These are phyloP conservation scores for Ceramica pisi DNA, from an alignment of 2,888 invertebrate species.

Conservation along the genomic window DNA sequence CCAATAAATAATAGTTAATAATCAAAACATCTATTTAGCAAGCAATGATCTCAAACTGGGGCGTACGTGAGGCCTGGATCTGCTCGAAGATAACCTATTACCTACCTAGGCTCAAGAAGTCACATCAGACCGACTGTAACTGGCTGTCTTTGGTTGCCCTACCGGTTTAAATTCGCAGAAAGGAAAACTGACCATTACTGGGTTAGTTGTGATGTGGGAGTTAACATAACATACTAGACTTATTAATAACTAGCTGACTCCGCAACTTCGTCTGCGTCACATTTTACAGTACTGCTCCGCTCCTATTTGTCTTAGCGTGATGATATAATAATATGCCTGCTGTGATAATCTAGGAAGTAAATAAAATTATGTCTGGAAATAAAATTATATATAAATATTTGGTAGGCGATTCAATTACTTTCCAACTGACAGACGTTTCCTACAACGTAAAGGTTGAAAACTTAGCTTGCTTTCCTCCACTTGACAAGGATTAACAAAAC, in stretches of 20 bases:
- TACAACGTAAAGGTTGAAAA: not conserved
- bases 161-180: not conserved
- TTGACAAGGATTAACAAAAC: not conserved
- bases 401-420: not conserved
- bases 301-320: too few relatives aligned
- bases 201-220: not conserved
- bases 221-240: not conserved
- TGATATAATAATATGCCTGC: too few relatives aligned
- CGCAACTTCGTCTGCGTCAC: too few relatives aligned
- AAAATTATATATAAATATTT: too few relatives aligned
- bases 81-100: conserved; percentile 44
- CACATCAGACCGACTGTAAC: conserved; percentile 36
- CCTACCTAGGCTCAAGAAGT: conserved; percentile 8
- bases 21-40: conserved; percentile 41
- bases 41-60: conserved; percentile 46
- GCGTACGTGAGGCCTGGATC: conserved; percentile 24
- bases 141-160: conserved; percentile 20
- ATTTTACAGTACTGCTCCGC: too few relatives aligned
- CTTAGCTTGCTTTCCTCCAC: not conserved
- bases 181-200: not conserved
- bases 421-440: too few relatives aligned
- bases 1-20: conserved; percentile 20
- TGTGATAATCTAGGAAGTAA: too few relatives aligned
- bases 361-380: too few relatives aligned
- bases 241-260: too few relatives aligned